Evolutionary conservation across 2,113 vertebrate genomes (phyloP).

Genomic region (Hystrix cristata): DNA sequence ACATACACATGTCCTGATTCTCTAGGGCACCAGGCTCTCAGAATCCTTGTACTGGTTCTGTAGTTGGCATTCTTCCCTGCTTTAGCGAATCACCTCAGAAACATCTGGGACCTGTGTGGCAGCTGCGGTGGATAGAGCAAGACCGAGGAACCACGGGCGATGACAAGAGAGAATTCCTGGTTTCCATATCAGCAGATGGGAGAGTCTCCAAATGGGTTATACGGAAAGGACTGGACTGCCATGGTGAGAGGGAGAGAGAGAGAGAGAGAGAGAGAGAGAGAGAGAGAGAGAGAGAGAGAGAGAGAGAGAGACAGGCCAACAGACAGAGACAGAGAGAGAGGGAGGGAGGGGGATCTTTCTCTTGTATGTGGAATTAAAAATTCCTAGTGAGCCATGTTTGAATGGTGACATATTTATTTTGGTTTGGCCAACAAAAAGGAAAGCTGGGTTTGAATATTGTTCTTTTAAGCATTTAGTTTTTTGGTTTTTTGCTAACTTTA

Average conservation of each 20-base stretch:
- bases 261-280: neutral
- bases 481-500: conserved; percentile 25
- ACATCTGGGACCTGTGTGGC: conserved; percentile 93
- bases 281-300: too few relatives aligned
- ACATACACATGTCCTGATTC: neutral
- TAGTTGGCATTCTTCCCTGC: neutral
- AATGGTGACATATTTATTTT: neutral
- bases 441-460: neutral
- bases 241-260: conserved; percentile 86
- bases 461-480: conserved; percentile 34
- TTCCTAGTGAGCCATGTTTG: neutral
- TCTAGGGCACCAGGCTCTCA: neutral
- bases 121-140: conserved; percentile 93
- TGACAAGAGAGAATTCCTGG: conserved; percentile 90
- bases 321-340: too few relatives aligned
- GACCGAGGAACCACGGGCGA: conserved; percentile 86
- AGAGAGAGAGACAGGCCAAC: too few relatives aligned
- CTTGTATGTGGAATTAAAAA: neutral
- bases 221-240: conserved; percentile 91
- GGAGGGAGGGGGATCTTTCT: neutral
- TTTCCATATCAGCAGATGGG: conserved; percentile 94
- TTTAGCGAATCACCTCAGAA: conserved; percentile 90
- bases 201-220: conserved; percentile 92
- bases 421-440: conserved; percentile 14
- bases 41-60: neutral